phyloP scores from a whole-genome alignment of 2,113 vertebrate genomes.

The Calyptomena viridis region DNA sequence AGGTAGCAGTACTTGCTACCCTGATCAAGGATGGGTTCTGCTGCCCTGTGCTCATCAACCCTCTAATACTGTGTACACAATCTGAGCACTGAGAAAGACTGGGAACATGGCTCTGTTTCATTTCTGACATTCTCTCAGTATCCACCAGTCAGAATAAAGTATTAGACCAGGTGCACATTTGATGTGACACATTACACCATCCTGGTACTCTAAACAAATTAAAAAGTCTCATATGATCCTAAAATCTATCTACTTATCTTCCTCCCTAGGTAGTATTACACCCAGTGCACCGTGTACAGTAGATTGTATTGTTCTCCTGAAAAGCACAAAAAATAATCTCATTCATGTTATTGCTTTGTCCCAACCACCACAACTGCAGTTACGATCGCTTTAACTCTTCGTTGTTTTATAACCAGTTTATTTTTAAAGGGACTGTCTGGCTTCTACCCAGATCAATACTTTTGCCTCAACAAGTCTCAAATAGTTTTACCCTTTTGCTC shows the following conservation, averaged over 20 bases:
- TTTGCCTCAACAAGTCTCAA: not conserved
- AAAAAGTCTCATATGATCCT: not conserved
- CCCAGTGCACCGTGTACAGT: not conserved
- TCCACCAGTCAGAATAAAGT: not conserved
- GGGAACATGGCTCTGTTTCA: not conserved
- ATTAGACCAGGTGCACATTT: not conserved
- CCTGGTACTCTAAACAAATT: not conserved
- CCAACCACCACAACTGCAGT: not conserved
- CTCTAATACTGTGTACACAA: rapidly evolving
- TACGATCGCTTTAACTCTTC: not conserved
- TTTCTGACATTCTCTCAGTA: not conserved
- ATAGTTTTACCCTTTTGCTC: not conserved
- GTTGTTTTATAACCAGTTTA: not conserved
- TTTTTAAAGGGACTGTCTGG: not conserved
- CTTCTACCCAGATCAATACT: not conserved
- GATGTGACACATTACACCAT: not conserved
- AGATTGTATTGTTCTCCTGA: not conserved
- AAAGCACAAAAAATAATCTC: not conserved
- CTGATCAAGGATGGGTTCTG: not conserved
- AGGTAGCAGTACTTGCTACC: not conserved
- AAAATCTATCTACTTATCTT: not conserved
- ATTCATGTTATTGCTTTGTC: not conserved
- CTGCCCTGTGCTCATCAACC: not conserved
- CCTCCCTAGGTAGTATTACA: not conserved
- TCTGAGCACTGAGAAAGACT: not conserved